Evolutionary conservation across 2,888 invertebrate species (phyloP).

Genomic region (Cephus nigrinus): DNA sequence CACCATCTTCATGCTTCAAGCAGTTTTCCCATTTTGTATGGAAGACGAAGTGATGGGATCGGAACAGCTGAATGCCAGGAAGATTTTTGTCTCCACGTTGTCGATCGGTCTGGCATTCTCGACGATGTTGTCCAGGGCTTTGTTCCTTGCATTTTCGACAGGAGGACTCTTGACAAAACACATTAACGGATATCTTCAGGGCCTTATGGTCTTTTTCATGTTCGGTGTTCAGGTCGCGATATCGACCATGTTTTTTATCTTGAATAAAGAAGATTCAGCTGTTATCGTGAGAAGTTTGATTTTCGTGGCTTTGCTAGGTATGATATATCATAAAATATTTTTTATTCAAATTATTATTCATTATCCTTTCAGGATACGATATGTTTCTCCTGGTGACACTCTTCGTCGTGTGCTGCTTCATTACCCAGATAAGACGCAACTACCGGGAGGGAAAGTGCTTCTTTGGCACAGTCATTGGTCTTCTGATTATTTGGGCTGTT

Average conservation of each 20-base stretch:
- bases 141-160: slow-evolving; percentile 76
- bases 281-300: slow-evolving; percentile 57
- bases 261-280: slow-evolving; percentile 52
- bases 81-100: slow-evolving; percentile 71
- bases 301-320: slow-evolving; percentile 67
- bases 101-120: slow-evolving; percentile 75
- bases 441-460: slow-evolving; percentile 73
- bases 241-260: slow-evolving; percentile 53
- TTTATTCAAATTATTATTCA: slow-evolving; percentile 68
- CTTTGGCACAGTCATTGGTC: slow-evolving; percentile 69
- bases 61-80: slow-evolving; percentile 68
- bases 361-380: slow-evolving; percentile 72
- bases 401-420: slow-evolving; percentile 72
- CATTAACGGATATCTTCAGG: slow-evolving; percentile 77
- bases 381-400: slow-evolving; percentile 71
- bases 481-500: slow-evolving; percentile 63
- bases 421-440: slow-evolving; percentile 74
- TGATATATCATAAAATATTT: slow-evolving; percentile 63
- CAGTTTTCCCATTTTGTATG: slow-evolving; percentile 65
- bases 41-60: slow-evolving; percentile 49
- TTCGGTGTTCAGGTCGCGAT: slow-evolving; percentile 70
- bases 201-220: slow-evolving; percentile 74
- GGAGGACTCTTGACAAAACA: slow-evolving; percentile 77
- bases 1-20: slow-evolving; percentile 62
- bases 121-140: slow-evolving; percentile 72